Percentiles rank a stretch among this genome's conserved stretches.
Evolutionary conservation across 2,888 invertebrate genomes (phyloP).

Genomic region (Conistra vaccinii): DNA sequence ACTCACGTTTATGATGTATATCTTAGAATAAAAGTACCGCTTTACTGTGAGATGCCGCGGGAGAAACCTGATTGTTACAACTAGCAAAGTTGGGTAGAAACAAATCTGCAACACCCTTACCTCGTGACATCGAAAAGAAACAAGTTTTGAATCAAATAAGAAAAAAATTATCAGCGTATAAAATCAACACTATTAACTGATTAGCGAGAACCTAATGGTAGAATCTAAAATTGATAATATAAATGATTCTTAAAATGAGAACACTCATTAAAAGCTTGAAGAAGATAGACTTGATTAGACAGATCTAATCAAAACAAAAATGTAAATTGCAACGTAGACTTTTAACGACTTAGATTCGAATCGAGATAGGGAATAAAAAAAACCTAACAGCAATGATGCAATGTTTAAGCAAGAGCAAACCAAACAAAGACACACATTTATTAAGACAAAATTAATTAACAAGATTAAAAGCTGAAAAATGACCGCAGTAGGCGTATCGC

Average conservation of each 20-base stretch:
- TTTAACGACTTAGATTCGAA: slow-evolving; percentile 1
- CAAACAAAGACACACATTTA: slow-evolving; percentile 31
- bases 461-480: slow-evolving; percentile 54
- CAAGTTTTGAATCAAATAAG: slow-evolving; percentile 53
- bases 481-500: slow-evolving; percentile 55
- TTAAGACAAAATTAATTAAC: slow-evolving; percentile 55
- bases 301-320: slow-evolving; percentile 35
- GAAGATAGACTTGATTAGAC: slow-evolving; percentile 22
- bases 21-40: slow-evolving; percentile 90
- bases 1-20: slow-evolving; percentile 89
- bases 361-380: not conserved
- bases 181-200: slow-evolving; percentile 46
- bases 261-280: slow-evolving; percentile 26
- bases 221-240: slow-evolving; percentile 23
- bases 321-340: slow-evolving; percentile 14
- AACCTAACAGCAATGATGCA: slow-evolving; percentile 12
- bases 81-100: slow-evolving; percentile 72
- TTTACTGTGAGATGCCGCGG: slow-evolving; percentile 85
- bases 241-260: slow-evolving; percentile 20
- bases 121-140: slow-evolving; percentile 40
- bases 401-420: not conserved
- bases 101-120: slow-evolving; percentile 64
- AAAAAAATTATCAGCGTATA: slow-evolving; percentile 38
- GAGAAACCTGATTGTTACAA: slow-evolving; percentile 82
- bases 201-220: slow-evolving; percentile 32